A percentile compares a stretch with the other conserved stretches of the same genome.
Evolutionary conservation across 2,797 vertebrate species (phyloP).

Genomic region (Euthynnus affinis): DNA sequence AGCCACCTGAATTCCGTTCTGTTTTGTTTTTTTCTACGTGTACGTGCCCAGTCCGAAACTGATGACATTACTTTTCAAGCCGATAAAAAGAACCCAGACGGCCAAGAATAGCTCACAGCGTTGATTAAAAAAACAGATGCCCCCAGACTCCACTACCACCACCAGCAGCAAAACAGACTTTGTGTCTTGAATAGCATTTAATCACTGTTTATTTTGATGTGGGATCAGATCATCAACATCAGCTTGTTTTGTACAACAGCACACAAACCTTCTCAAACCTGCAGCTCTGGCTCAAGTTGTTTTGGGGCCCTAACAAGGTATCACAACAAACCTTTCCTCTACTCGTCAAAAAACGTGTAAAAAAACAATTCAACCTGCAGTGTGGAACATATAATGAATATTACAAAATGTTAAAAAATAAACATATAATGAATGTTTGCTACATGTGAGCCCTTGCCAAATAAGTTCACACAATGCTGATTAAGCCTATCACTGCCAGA

Average conservation of each 20-base stretch:
- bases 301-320: background rate
- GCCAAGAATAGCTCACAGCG: conserved; percentile 20
- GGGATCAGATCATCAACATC: conserved; percentile 10
- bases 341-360: too few relatives aligned
- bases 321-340: background rate
- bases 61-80: conserved; percentile 1
- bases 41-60: background rate
- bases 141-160: background rate
- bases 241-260: conserved; percentile 5
- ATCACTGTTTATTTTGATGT: conserved; percentile 52
- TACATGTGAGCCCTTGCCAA: too few relatives aligned
- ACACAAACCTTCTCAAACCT: conserved; percentile 11
- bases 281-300: background rate
- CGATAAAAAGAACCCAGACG: conserved; percentile 13
- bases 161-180: conserved; percentile 3
- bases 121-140: conserved; percentile 28
- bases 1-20: conserved; percentile 1
- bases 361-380: too few relatives aligned
- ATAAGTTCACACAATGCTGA: too few relatives aligned
- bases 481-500: too few relatives aligned
- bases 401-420: too few relatives aligned
- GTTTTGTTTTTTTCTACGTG: background rate
- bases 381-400: too few relatives aligned
- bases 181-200: conserved; percentile 29
- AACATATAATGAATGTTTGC: too few relatives aligned